These are phyloP conservation scores for Scaptomyza pallida DNA, from an alignment of 1,140 invertebrate species.

Conservation along the genomic window DNA sequence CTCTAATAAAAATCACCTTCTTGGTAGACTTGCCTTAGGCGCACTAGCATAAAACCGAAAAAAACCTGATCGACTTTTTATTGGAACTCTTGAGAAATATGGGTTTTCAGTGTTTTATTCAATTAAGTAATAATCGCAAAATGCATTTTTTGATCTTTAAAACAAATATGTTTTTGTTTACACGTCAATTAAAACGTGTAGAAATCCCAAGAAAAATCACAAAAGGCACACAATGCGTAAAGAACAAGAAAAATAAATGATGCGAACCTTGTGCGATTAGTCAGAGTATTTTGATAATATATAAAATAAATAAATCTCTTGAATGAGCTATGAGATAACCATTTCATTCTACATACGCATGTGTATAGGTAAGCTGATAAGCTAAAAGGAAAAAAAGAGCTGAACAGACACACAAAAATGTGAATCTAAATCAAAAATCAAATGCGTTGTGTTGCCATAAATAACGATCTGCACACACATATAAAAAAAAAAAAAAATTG, in stretches of 20 bases:
- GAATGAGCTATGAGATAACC: conserved; percentile 48
- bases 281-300: conserved; percentile 16
- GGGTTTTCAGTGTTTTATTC: not conserved
- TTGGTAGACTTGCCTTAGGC: conserved; percentile 75
- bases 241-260: not conserved
- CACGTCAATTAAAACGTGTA: not conserved
- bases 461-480: conserved; percentile 44
- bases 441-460: conserved; percentile 69
- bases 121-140: too few relatives aligned
- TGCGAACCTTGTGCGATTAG: conserved; percentile 26
- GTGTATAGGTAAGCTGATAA: conserved; percentile 43
- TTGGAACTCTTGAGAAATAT: not conserved
- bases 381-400: conserved; percentile 22
- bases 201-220: conserved; percentile 19
- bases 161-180: conserved; percentile 37
- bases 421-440: conserved; percentile 52
- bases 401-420: conserved; percentile 40
- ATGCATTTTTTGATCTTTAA: not conserved
- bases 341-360: conserved; percentile 6
- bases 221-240: not conserved
- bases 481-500: conserved; percentile 27
- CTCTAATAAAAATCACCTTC: conserved; percentile 60
- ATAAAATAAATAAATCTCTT: conserved; percentile 21
- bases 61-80: conserved; percentile 15
- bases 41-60: conserved; percentile 67